phyloP scores from a whole-genome alignment of 2,113 vertebrate genomes.

The Hoplias malabaricus region DNA sequence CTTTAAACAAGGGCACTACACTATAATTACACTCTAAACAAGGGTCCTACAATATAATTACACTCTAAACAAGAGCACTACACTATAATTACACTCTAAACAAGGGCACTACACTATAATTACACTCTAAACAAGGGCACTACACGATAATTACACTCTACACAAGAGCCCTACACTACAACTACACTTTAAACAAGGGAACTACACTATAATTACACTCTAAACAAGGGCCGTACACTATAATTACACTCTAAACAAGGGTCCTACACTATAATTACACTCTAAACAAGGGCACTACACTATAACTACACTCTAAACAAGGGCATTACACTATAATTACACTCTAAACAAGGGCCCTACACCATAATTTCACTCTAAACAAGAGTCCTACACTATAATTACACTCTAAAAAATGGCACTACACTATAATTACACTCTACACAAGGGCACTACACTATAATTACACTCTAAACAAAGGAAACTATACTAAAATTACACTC shows the following conservation, averaged over 20 bases:
- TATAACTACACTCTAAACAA: too few relatives aligned
- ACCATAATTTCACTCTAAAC: too few relatives aligned
- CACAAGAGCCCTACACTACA: neutral
- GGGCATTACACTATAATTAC: neutral
- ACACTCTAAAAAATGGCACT: neutral
- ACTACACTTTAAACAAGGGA: neutral
- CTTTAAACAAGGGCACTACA: too few relatives aligned
- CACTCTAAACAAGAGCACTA: too few relatives aligned
- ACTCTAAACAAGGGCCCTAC: neutral
- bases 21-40: neutral
- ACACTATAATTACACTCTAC: too few relatives aligned
- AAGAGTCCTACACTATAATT: too few relatives aligned
- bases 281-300: too few relatives aligned
- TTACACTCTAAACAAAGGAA: too few relatives aligned
- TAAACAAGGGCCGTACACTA: neutral
- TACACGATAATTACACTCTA: neutral
- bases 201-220: too few relatives aligned
- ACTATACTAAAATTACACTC: neutral
- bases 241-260: too few relatives aligned
- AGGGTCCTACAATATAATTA: neutral
- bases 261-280: neutral
- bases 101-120: neutral
- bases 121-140: neutral
- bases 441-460: neutral
- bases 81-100: too few relatives aligned